Evolutionary conservation across 1,140 invertebrate species (phyloP).

Genomic region (Tetragonula clypearis): DNA sequence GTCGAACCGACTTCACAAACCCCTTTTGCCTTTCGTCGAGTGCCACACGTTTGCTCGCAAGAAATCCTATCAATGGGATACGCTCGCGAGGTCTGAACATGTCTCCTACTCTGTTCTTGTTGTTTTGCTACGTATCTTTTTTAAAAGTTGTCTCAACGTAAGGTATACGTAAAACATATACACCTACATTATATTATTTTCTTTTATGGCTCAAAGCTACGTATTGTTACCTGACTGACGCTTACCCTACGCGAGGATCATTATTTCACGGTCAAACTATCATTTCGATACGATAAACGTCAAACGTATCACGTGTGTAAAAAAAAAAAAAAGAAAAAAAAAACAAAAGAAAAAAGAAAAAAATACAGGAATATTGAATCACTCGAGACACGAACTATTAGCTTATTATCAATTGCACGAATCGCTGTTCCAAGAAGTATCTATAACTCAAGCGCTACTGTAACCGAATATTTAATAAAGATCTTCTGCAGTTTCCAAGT

Average conservation of each 20-base stretch:
- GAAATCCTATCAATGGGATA: background rate
- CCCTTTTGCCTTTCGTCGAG: constrained; percentile 11
- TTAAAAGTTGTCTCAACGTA: background rate
- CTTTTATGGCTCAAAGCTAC: no score
- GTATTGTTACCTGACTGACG: background rate
- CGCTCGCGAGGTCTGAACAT: background rate
- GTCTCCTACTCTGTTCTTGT: no score
- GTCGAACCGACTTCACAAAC: constrained; percentile 14
- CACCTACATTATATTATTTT: background rate
- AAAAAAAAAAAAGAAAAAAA: background rate
- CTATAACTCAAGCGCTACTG: background rate
- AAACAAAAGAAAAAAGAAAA: background rate
- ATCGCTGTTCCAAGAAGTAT: background rate
- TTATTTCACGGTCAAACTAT: background rate
- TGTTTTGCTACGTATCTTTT: no score
- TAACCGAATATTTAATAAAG: background rate
- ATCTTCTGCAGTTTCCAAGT: background rate
- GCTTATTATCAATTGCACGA: constrained; percentile 7
- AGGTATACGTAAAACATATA: background rate
- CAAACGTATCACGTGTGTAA: no score
- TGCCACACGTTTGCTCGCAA: constrained; percentile 1
- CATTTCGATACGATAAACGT: background rate
- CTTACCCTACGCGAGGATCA: background rate
- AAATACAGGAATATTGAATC: background rate
- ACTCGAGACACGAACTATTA: constrained; percentile 9